Percentiles rank a stretch among this genome's conserved stretches.
phyloP scores from a whole-genome alignment of 2,797 vertebrate genomes.

The Myotis pilosus region DNA sequence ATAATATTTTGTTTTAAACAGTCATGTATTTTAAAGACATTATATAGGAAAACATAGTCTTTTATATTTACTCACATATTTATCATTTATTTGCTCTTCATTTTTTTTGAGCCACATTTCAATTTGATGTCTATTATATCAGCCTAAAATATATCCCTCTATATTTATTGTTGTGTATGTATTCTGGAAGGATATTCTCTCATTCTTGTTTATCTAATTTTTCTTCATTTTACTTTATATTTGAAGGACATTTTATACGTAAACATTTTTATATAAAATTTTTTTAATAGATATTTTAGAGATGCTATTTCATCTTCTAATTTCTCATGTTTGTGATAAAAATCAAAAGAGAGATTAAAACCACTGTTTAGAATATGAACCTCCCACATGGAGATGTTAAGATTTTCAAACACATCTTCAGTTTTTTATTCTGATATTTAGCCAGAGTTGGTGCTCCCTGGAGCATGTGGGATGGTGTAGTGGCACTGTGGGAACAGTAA shows the following conservation, averaged over 20 bases:
- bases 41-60: neutral
- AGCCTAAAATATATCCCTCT: neutral
- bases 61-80: neutral
- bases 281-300: neutral
- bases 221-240: neutral
- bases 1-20: neutral
- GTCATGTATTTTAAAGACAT: neutral
- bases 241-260: neutral
- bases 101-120: neutral
- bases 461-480: neutral
- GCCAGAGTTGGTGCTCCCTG: slow-evolving; percentile 16
- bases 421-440: slow-evolving; percentile 16
- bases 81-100: neutral
- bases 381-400: neutral
- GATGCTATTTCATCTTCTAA: neutral
- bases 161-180: neutral
- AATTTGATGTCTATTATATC: neutral
- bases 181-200: neutral
- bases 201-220: neutral
- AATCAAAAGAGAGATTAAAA: slow-evolving; percentile 28
- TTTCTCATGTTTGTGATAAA: neutral
- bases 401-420: slow-evolving; percentile 54
- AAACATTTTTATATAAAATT: neutral
- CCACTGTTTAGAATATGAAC: neutral
- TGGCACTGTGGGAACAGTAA: neutral